Evolutionary conservation across 2,797 vertebrate species (phyloP).

Genomic region (Furcifer pardalis): DNA sequence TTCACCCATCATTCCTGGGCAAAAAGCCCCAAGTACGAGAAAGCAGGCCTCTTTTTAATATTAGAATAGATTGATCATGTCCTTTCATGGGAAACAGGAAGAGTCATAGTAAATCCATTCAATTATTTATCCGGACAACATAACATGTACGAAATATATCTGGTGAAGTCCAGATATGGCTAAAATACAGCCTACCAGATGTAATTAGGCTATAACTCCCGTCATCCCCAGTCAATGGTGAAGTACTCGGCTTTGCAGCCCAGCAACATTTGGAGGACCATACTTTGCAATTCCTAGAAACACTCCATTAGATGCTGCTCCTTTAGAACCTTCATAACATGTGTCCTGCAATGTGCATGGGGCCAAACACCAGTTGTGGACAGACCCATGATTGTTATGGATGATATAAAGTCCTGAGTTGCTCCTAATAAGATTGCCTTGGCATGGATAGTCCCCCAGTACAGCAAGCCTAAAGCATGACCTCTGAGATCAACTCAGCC

Average conservation of each 20-base stretch:
- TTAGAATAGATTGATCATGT: neutral
- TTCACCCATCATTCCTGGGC: too few relatives aligned
- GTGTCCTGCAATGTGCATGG: too few relatives aligned
- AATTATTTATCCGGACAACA: neutral
- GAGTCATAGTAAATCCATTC: neutral
- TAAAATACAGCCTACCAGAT: neutral
- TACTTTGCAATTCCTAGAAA: neutral
- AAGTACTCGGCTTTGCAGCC: neutral
- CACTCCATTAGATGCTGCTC: neutral
- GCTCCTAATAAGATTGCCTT: too few relatives aligned
- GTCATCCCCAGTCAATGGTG: neutral
- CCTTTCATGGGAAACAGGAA: too few relatives aligned
- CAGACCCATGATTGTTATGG: too few relatives aligned
- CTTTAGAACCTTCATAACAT: neutral
- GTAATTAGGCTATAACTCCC: neutral
- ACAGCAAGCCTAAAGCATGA: too few relatives aligned
- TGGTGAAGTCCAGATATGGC: too few relatives aligned
- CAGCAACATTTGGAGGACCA: neutral
- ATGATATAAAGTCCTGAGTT: too few relatives aligned
- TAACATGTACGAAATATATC: too few relatives aligned
- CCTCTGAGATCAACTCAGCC: too few relatives aligned
- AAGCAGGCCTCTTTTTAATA: neutral
- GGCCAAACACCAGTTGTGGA: too few relatives aligned
- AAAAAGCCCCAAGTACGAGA: neutral
- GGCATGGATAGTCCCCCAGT: too few relatives aligned